phyloP scores from a whole-genome alignment of 2,797 vertebrate species.

The Tragopan temminckii region DNA sequence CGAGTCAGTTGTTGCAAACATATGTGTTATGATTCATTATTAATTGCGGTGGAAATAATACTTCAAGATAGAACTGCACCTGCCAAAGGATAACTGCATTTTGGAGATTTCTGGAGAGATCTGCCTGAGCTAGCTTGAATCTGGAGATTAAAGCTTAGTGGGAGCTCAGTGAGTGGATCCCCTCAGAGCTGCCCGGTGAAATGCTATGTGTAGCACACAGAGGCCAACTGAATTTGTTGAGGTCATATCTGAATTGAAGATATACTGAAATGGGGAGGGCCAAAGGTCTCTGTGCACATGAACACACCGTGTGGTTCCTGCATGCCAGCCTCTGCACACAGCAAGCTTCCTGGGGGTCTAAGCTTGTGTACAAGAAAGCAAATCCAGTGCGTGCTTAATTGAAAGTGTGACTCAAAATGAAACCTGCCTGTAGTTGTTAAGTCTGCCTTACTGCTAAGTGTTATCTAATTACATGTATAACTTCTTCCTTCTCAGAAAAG shows the following conservation, averaged over 20 bases:
- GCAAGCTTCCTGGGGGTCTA: background rate
- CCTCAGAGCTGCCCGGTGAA: background rate
- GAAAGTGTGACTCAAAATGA: constrained; percentile 35
- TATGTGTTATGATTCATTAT: background rate
- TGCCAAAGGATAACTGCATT: background rate
- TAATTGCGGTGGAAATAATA: background rate
- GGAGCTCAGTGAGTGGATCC: background rate
- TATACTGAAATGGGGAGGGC: background rate
- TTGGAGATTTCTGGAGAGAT: background rate
- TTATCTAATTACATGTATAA: background rate
- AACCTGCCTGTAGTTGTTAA: background rate
- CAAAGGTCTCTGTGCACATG: background rate
- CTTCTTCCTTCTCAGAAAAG: constrained; percentile 5
- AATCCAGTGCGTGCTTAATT: background rate
- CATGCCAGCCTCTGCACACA: background rate
- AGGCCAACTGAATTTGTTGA: background rate
- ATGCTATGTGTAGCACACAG: background rate
- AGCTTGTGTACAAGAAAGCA: background rate
- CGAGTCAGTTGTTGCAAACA: background rate
- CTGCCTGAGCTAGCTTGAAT: background rate
- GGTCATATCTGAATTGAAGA: background rate
- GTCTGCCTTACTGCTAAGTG: background rate
- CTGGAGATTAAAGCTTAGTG: background rate
- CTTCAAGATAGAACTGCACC: background rate
- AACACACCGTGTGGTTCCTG: background rate